These are phyloP conservation scores for Coregonus ussuriensis DNA, from an alignment of 2,797 vertebrate genomes.

Conservation along the genomic window DNA sequence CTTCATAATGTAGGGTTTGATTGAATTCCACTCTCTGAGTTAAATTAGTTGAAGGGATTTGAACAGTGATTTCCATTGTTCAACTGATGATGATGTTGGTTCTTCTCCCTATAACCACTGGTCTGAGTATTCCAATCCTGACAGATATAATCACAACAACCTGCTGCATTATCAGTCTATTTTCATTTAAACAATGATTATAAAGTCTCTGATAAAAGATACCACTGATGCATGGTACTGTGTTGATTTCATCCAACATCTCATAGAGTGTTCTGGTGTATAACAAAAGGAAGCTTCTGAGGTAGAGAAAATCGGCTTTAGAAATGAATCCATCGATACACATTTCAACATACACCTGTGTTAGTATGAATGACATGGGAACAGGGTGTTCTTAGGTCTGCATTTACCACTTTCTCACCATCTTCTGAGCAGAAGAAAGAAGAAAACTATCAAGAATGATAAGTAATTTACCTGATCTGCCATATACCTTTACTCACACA, in stretches of 20 bases:
- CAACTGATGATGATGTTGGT: not conserved
- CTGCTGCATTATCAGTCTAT: conserved; percentile 18
- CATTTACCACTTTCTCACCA: not conserved
- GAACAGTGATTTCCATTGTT: conserved; percentile 30
- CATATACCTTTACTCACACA: no score
- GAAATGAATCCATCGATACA: not conserved
- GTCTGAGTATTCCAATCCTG: conserved; percentile 24
- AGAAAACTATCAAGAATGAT: not conserved
- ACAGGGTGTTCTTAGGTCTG: not conserved
- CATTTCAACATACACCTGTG: not conserved
- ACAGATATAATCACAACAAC: not conserved
- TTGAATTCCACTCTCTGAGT: conserved; percentile 20
- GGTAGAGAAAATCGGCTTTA: not conserved
- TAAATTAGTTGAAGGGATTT: conserved; percentile 18
- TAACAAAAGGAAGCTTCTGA: not conserved
- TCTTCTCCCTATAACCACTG: conserved; percentile 24
- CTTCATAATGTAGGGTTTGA: not conserved
- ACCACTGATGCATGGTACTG: not conserved
- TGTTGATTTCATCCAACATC: not conserved
- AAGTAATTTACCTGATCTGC: not conserved
- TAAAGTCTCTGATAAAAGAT: conserved; percentile 13
- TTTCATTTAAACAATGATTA: conserved; percentile 45
- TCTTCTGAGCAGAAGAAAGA: conserved; percentile 16
- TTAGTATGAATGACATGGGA: not conserved
- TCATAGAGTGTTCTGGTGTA: not conserved